Evolutionary conservation across 2,888 invertebrate species (phyloP).

Genomic region (Sicus ferrugineus): DNA sequence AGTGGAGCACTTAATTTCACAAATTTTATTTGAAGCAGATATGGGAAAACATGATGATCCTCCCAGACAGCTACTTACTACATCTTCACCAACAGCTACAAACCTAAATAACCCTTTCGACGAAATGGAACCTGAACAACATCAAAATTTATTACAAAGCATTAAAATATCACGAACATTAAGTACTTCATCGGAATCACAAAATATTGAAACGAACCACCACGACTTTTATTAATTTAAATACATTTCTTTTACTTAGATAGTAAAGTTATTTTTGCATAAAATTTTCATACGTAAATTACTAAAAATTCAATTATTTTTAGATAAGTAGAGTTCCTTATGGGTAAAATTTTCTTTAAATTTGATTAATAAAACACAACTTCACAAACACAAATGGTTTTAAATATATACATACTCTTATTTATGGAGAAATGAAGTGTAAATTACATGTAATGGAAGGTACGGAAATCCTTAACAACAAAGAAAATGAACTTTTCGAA

Average conservation of each 20-base stretch:
- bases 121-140: background rate
- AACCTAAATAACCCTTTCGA: background rate
- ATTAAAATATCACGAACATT: background rate
- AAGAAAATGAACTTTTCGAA: too few species aligned
- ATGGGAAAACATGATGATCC: constrained; percentile 21
- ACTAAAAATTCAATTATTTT: background rate
- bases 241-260: too few species aligned
- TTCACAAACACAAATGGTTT: too few species aligned
- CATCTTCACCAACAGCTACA: background rate
- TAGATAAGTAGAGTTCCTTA: too few species aligned
- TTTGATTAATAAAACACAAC: too few species aligned
- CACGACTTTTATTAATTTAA: background rate
- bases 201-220: background rate
- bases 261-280: background rate
- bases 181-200: background rate
- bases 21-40: constrained; percentile 20
- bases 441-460: too few species aligned
- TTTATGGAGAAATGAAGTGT: too few species aligned
- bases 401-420: too few species aligned
- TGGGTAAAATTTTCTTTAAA: too few species aligned
- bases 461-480: too few species aligned
- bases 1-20: constrained; percentile 16
- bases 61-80: background rate
- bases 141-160: background rate
- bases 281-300: background rate